These are phyloP conservation scores for Theretra japonica DNA, from an alignment of 2,888 invertebrate species.

Conservation along the genomic window DNA sequence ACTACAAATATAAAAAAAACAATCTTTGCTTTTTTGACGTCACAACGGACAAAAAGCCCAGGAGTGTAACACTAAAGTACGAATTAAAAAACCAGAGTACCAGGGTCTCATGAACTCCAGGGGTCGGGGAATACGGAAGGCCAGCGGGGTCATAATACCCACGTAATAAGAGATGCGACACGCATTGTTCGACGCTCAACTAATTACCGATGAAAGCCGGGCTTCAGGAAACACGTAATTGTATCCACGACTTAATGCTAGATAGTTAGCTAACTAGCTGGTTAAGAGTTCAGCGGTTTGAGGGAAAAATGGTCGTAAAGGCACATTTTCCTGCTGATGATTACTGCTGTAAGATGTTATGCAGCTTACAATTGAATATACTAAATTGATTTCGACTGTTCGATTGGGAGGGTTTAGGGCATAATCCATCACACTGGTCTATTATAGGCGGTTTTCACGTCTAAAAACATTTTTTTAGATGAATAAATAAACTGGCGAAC, in stretches of 20 bases:
- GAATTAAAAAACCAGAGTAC: no score
- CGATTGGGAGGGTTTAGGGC: background rate
- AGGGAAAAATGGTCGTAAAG: no score
- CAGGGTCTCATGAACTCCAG: background rate
- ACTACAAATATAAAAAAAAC: no score
- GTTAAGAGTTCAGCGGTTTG: background rate
- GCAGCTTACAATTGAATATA: no score
- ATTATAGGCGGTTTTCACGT: background rate
- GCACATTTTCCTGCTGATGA: no score
- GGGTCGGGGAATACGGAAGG: slow-evolving; percentile 17
- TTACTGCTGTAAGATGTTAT: no score
- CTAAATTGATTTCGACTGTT: no score
- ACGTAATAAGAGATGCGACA: background rate
- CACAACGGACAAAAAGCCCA: no score
- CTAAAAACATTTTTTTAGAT: no score
- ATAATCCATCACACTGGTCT: background rate
- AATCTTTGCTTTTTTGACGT: no score
- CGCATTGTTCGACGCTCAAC: background rate
- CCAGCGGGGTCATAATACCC: slow-evolving; percentile 11
- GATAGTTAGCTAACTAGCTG: background rate
- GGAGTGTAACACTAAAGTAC: no score
- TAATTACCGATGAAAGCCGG: slow-evolving; percentile 24
- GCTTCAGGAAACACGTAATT: slow-evolving; percentile 15
- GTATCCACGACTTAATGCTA: background rate
- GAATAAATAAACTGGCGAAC: no score